Conservation (phyloP, 2,888 invertebrate species). For the Oxyscelio sp. region DNA sequence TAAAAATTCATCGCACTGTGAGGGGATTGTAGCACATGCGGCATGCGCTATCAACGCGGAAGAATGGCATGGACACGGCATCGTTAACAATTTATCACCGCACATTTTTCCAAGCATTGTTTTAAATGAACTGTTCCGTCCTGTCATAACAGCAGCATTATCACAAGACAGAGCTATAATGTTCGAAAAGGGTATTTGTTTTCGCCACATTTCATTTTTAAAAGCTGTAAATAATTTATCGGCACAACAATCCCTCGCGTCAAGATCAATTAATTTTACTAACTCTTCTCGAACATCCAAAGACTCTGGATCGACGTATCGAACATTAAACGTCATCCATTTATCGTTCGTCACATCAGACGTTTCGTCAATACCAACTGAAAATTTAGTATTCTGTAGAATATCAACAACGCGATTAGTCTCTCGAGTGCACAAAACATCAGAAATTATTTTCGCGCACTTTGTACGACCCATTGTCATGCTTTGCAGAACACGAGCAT, state of each 20-base stretch:
- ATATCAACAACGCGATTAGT: conserved; percentile 18
- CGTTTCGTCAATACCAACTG: neutral
- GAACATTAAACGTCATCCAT: conserved; percentile 29
- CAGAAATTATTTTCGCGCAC: neutral
- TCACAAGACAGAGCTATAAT: conserved; percentile 1
- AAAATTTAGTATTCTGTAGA: conserved; percentile 3
- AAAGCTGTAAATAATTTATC: conserved; percentile 5
- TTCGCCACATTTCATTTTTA: neutral
- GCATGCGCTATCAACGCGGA: conserved; percentile 52
- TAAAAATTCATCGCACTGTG: neutral
- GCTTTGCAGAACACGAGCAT: conserved; percentile 48
- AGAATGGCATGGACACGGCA: conserved; percentile 65
- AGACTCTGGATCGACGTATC: conserved; percentile 1
- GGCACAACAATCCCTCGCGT: conserved; percentile 1
- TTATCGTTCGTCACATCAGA: neutral
- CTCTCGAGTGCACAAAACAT: neutral
- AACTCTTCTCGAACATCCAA: neutral
- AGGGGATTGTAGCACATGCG: conserved; percentile 26
- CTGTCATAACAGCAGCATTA: conserved; percentile 25
- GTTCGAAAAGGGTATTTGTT: conserved; percentile 7
- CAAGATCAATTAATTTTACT: neutral
- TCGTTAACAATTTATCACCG: conserved; percentile 26
- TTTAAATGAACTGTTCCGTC: neutral
- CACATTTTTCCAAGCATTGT: conserved; percentile 5
- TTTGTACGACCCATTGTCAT: conserved; percentile 2